Evolutionary conservation across 2,888 invertebrate species (phyloP).

Genomic region (Protonemura montana): DNA sequence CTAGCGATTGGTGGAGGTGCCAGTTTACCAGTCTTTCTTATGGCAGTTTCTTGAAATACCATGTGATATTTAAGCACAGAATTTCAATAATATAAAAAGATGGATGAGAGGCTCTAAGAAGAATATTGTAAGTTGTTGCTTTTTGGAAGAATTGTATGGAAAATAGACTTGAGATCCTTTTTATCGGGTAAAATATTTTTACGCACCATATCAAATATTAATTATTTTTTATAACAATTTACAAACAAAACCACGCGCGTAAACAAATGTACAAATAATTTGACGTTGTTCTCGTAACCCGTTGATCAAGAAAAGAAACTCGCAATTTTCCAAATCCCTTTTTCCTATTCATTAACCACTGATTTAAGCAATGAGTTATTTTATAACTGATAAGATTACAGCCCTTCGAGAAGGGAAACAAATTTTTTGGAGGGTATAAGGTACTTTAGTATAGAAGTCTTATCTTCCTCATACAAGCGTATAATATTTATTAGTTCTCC

Average conservation of each 20-base stretch:
- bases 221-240: too few relatives aligned
- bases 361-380: neutral
- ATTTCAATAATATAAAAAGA: neutral
- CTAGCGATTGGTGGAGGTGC: neutral
- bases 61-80: neutral
- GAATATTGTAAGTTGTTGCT: too few relatives aligned
- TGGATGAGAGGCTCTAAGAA: too few relatives aligned
- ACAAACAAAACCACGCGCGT: neutral
- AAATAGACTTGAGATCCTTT: too few relatives aligned
- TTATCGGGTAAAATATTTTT: too few relatives aligned
- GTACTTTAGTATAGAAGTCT: constrained; percentile 3
- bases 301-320: neutral
- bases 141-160: too few relatives aligned
- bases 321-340: neutral
- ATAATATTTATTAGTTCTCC: constrained; percentile 35
- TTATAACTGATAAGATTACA: neutral
- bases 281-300: neutral
- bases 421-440: neutral
- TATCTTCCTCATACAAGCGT: constrained; percentile 34
- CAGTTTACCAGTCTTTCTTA: neutral
- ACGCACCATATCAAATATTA: too few relatives aligned
- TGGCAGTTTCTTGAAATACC: neutral
- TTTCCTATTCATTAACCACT: neutral
- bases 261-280: neutral
- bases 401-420: neutral